Conservation (phyloP, 2,888 invertebrate species). For the Crematogaster levior region DNA sequence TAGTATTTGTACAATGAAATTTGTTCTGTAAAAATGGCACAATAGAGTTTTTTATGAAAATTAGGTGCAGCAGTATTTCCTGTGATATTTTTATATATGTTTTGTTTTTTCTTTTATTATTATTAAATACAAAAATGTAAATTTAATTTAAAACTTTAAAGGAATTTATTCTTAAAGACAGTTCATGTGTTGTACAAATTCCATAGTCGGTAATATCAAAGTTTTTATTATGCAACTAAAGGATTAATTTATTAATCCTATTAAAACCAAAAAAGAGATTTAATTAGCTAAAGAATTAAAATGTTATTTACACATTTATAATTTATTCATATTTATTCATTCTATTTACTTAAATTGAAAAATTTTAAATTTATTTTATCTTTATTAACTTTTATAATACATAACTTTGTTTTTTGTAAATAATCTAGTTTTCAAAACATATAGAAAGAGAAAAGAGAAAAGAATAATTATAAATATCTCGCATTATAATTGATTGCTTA, state of each 20-base stretch:
- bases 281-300: conserved; percentile 12
- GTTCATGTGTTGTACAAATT: not conserved
- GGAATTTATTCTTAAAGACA: not conserved
- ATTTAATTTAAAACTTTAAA: not conserved
- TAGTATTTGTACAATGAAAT: conserved; percentile 43
- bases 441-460: not conserved
- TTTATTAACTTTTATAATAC: not conserved
- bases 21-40: conserved; percentile 30
- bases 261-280: not conserved
- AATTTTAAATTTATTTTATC: not conserved
- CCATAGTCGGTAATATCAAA: not conserved
- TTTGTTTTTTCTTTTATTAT: not conserved
- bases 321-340: not conserved
- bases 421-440: not conserved
- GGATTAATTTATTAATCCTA: not conserved
- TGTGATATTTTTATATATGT: not conserved
- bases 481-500: not conserved
- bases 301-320: not conserved
- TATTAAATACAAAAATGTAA: not conserved
- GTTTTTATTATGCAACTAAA: not conserved
- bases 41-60: conserved; percentile 12
- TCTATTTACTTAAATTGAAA: not conserved
- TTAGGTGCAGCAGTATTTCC: not conserved
- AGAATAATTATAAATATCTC: not conserved
- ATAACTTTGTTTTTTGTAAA: not conserved